Base-by-base conservation (phyloP, 1,140 invertebrate species). In the Trichomalopsis sarcophagae region DNA sequence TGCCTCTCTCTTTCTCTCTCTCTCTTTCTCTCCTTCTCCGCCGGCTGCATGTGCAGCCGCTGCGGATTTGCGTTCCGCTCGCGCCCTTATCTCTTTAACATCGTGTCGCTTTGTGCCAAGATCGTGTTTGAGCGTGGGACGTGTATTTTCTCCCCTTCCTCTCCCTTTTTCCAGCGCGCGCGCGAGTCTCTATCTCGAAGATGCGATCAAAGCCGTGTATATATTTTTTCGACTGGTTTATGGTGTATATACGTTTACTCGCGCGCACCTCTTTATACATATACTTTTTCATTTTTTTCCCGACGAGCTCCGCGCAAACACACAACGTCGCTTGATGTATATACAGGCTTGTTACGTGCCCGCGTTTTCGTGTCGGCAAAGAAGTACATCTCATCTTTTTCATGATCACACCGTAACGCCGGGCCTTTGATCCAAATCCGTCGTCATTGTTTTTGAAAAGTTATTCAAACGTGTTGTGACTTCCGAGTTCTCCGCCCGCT, bases 201-300 rank as follows among this genome's bases (percentile, higher is more conserved):
- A 86, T 79, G 84, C 80, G 84, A 86, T 86, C 84, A 82, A 86
- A 86, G 79, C 33, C 82, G 84, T 81, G 62, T 85, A 10, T 80
- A 86, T 82, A 82, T 82, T 86, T 86, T 86, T 86, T 82, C 80
- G 74, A 86, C 80, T 82, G 78, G 76, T 86, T 86, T 86, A 86
- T 81, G 74, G 75, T 81, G 21, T 76, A 85, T 69, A 23, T 85
- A 75, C 36, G 36, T 33, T 27, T 40, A 75, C 33, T n/a, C 73
- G 33, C 11, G 73, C 21, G 6, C 27, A 27, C 36, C 17, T 21
- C 33, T 21, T 36, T 40, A 71, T 30, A 13, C 11, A 33, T 44
- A 44, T 75, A 40, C 36, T 47, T 44, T 33, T 71, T 33, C 68
- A 71, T 71, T 71, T 71, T 68, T 71, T 71, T 11, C 68, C 9